Evolutionary conservation across 2,888 invertebrate genomes (phyloP).

Genomic region (Trachelus tabidus): DNA sequence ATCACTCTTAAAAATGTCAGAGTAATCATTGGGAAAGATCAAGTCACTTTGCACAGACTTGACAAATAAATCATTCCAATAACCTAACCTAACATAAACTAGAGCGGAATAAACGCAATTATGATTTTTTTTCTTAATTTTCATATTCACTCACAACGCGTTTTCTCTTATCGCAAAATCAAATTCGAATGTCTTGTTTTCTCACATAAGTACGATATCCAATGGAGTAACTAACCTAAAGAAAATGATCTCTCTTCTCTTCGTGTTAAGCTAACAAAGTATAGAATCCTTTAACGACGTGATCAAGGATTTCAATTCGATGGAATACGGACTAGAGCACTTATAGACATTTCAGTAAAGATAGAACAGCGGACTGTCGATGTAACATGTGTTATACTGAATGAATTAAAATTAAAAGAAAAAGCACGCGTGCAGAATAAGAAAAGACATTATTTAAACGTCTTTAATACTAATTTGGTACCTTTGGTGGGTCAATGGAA

Average conservation of each 20-base stretch:
- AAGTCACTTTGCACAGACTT: not conserved
- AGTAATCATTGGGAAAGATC: not conserved
- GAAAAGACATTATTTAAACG: slow-evolving; percentile 1
- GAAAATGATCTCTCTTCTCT: not conserved
- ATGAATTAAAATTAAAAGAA: slow-evolving; percentile 28
- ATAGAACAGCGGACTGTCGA: not conserved
- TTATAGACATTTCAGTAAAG: not conserved
- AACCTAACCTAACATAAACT: not conserved
- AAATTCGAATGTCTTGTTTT: not conserved
- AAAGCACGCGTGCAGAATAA: not conserved
- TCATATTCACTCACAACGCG: not conserved
- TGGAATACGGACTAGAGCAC: not conserved
- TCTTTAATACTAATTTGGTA: slow-evolving; percentile 21
- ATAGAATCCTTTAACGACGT: not conserved
- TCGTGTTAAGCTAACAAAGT: not conserved
- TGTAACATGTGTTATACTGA: not conserved
- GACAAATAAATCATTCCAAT: not conserved
- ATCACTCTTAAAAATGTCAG: not conserved
- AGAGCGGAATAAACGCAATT: not conserved
- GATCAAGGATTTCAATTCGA: not conserved
- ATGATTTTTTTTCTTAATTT: not conserved
- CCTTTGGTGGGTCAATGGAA: slow-evolving; percentile 31
- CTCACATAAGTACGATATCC: not conserved
- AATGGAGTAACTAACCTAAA: not conserved
- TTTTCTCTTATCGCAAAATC: not conserved